Conservation (phyloP, 2,888 invertebrate species). For the Hesperia comma region DNA sequence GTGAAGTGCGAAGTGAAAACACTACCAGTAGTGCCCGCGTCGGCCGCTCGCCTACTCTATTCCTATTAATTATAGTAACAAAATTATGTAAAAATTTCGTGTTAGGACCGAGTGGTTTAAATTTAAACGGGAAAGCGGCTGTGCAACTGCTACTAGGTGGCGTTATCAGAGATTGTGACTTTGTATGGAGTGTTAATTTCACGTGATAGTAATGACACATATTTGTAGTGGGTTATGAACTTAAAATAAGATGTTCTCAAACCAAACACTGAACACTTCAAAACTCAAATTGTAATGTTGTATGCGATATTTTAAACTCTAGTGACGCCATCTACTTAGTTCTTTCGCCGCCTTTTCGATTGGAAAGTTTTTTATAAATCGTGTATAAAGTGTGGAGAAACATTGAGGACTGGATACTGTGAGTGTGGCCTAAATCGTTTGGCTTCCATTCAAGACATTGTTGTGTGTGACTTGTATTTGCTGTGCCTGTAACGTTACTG, state of each 20-base stretch:
- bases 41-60: constrained; percentile 55
- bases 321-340: no score
- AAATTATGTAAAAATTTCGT: constrained; percentile 32
- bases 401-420: neutral
- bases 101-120: constrained; percentile 21
- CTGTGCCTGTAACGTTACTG: constrained; percentile 21
- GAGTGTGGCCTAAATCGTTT: constrained; percentile 11
- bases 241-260: no score
- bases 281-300: no score
- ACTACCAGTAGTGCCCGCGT: constrained; percentile 36
- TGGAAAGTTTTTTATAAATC: neutral
- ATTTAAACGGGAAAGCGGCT: constrained; percentile 5
- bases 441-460: constrained; percentile 3
- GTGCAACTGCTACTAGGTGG: no score
- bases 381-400: neutral
- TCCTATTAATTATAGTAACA: constrained; percentile 71
- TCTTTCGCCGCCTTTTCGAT: no score
- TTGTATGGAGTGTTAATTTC: no score
- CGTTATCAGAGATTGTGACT: no score
- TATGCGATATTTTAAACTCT: no score
- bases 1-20: constrained; percentile 37
- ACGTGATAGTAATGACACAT: no score
- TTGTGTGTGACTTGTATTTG: neutral
- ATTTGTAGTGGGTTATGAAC: no score
- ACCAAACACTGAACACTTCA: no score